Conservation (phyloP, 2,888 invertebrate genomes). For the Drosophila rellima region DNA sequence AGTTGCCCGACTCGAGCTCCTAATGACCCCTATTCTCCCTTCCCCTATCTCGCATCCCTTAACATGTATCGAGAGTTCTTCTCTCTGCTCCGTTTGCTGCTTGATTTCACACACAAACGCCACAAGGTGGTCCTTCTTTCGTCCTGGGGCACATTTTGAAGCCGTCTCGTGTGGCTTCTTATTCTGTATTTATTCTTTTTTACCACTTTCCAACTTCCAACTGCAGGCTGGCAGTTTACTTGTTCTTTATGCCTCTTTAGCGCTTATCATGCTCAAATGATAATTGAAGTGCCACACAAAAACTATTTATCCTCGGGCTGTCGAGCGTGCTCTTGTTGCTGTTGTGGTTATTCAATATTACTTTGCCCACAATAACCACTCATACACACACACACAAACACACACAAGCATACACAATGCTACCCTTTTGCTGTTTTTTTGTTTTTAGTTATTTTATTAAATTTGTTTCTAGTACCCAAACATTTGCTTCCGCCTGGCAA, state of each 20-base stretch:
- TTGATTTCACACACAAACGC: conserved; percentile 65
- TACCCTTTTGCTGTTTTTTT: conserved; percentile 62
- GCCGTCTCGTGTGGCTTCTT: conserved; percentile 67
- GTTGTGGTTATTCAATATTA: conserved; percentile 78
- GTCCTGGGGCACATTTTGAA: conserved; percentile 56
- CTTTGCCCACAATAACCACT: conserved; percentile 62
- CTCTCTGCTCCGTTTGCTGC: conserved; percentile 41
- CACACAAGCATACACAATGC: conserved; percentile 28
- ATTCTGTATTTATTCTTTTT: conserved; percentile 9
- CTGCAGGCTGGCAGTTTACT: conserved; percentile 52
- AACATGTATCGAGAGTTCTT: conserved; percentile 34
- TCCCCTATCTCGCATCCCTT: conserved; percentile 2
- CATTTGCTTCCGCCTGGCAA: conserved; percentile 38
- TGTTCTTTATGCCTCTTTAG: conserved; percentile 73
- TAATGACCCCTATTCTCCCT: conserved; percentile 71
- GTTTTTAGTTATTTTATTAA: conserved; percentile 72
- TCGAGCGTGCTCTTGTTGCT: conserved; percentile 65
- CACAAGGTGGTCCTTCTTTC: conserved; percentile 58
- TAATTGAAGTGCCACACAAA: conserved; percentile 82
- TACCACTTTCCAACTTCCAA: conserved; percentile 63
- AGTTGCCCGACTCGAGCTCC: conserved; percentile 25
- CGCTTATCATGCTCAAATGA: conserved; percentile 84
- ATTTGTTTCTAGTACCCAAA: conserved; percentile 75
- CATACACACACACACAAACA: conserved; percentile 16
- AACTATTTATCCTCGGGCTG: conserved; percentile 80